phyloP scores from a whole-genome alignment of 2,888 invertebrate species.

The Lamproptera curius region DNA sequence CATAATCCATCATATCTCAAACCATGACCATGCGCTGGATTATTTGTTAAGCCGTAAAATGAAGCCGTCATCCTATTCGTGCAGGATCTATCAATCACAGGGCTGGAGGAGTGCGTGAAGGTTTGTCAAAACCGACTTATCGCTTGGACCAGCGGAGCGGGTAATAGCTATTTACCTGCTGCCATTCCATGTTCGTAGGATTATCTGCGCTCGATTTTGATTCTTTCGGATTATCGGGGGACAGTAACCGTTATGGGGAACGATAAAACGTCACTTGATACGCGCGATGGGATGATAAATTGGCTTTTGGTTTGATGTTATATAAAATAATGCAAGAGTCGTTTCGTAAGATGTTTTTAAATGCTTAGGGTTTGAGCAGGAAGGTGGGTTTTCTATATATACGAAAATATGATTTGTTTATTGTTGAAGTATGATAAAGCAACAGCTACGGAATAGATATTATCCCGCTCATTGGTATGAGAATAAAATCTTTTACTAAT shows the following conservation, averaged over 20 bases:
- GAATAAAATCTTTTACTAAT: too few species aligned
- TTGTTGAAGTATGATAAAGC: too few species aligned
- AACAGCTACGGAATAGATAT: too few species aligned
- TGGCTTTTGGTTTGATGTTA: neutral
- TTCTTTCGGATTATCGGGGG: conserved; percentile 58
- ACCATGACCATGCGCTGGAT: neutral
- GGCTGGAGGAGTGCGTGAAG: conserved; percentile 38
- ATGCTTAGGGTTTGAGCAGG: too few species aligned
- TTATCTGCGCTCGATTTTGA: conserved; percentile 62
- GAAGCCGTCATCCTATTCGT: conserved; percentile 50
- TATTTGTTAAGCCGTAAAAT: conserved; percentile 41
- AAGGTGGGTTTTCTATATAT: too few species aligned
- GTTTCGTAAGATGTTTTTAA: too few species aligned
- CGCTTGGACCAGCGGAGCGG: conserved; percentile 62
- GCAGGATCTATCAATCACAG: conserved; percentile 64
- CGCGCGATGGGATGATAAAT: neutral
- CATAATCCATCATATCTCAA: conserved; percentile 6
- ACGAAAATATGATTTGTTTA: too few species aligned
- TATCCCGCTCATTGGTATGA: too few species aligned
- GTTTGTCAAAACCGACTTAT: conserved; percentile 58
- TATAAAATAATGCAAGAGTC: too few species aligned
- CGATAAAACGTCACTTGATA: neutral
- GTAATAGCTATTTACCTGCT: conserved; percentile 75
- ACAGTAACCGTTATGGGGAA: conserved; percentile 21
- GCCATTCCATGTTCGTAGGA: conserved; percentile 49